These are phyloP conservation scores for Platichthys stellatus DNA, from an alignment of 2,113 vertebrate species.

Conservation along the genomic window DNA sequence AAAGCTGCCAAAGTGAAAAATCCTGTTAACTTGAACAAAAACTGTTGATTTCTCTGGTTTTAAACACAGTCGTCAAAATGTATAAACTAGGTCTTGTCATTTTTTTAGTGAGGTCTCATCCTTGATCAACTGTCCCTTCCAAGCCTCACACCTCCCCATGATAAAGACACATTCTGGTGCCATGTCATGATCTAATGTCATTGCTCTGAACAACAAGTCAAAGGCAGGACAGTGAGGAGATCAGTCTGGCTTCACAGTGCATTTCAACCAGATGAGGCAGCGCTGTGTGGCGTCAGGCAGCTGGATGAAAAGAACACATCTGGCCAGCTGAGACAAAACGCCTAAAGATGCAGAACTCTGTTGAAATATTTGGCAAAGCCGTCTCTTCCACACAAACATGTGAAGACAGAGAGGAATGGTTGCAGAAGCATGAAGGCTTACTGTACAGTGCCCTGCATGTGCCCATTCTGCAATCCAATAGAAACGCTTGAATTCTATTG, in stretches of 20 bases:
- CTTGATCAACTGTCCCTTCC: no score
- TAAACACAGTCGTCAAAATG: neutral
- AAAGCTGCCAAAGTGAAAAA: neutral
- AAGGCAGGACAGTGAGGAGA: neutral
- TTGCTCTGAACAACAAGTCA: constrained; percentile 13
- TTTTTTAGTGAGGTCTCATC: no score
- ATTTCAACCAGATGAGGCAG: constrained; percentile 66
- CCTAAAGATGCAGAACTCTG: constrained; percentile 47
- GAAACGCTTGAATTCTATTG: neutral
- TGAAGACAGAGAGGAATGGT: constrained; percentile 13
- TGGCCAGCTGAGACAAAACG: constrained; percentile 47
- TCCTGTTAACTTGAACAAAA: no score
- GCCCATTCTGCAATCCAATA: constrained; percentile 20
- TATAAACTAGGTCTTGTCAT: no score
- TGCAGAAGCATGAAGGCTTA: constrained; percentile 1
- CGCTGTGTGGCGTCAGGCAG: constrained; percentile 43
- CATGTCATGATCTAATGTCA: neutral
- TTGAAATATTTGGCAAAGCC: constrained; percentile 44
- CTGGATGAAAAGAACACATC: constrained; percentile 64
- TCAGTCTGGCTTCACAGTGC: constrained; percentile 11
- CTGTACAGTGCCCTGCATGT: constrained; percentile 6
- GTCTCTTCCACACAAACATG: constrained; percentile 13
- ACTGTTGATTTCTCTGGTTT: no score
- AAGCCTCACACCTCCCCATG: no score
- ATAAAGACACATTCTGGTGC: no score